Evolutionary conservation across 1,140 invertebrate species (phyloP).

Genomic region (Bombus cullumanus): DNA sequence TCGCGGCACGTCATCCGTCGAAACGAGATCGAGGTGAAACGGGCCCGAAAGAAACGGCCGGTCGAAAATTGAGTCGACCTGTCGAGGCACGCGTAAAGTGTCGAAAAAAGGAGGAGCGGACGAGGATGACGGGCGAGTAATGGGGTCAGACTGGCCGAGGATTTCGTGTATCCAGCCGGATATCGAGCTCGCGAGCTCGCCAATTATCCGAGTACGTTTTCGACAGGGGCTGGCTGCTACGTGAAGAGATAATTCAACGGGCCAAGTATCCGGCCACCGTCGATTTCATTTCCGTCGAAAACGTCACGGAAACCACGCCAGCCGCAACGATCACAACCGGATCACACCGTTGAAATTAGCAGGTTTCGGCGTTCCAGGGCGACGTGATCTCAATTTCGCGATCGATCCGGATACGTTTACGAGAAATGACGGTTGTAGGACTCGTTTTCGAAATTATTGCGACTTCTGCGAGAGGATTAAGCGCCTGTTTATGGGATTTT

Average conservation of each 20-base stretch:
- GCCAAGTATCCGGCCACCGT: slow-evolving; percentile 19
- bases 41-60: not conserved
- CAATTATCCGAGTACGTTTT: slow-evolving; percentile 37
- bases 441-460: not conserved
- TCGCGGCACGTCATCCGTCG: not conserved
- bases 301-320: not conserved
- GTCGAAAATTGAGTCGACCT: not conserved
- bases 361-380: slow-evolving; percentile 4
- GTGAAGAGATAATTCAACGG: slow-evolving; percentile 48
- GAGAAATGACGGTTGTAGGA: not conserved
- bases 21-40: slow-evolving; percentile 21
- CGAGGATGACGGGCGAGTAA: not conserved
- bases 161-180: slow-evolving; percentile 35
- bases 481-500: not conserved
- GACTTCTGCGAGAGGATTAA: not conserved
- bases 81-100: slow-evolving; percentile 33
- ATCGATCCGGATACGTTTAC: slow-evolving; percentile 12
- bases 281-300: slow-evolving; percentile 39
- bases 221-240: not conserved
- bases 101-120: slow-evolving; percentile 30
- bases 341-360: slow-evolving; percentile 17
- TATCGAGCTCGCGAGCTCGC: slow-evolving; percentile 22
- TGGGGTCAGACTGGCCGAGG: slow-evolving; percentile 23
- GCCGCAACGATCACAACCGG: not conserved
- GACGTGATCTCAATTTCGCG: slow-evolving; percentile 25